A percentile compares a stretch with the other conserved stretches of the same genome.
Conservation (phyloP, 2,888 invertebrate species). For the Pycnomerus fuliginosus region DNA sequence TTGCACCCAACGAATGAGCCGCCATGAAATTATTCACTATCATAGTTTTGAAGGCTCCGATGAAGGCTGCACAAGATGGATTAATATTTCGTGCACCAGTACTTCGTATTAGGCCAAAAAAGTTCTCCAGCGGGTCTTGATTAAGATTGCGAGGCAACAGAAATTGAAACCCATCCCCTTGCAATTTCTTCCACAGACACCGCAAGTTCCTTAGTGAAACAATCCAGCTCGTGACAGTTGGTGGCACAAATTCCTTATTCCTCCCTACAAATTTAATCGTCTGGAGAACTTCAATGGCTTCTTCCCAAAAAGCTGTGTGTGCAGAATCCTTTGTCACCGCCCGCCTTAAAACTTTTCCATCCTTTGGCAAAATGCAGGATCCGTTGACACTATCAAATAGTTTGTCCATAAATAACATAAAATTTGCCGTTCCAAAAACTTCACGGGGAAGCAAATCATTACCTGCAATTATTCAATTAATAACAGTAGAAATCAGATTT, state of each 20-base stretch:
- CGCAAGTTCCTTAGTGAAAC: neutral
- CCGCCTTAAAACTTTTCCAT: constrained; percentile 10
- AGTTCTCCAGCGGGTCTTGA: constrained; percentile 15
- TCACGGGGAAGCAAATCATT: neutral
- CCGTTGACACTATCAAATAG: constrained; percentile 25
- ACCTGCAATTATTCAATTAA: neutral
- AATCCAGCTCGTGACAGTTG: constrained; percentile 3
- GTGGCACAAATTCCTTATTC: constrained; percentile 3
- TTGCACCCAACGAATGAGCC: constrained; percentile 9
- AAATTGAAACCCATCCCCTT: constrained; percentile 1
- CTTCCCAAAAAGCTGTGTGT: constrained; percentile 9
- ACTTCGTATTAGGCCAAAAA: constrained; percentile 12
- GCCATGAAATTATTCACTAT: constrained; percentile 15
- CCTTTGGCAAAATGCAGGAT: neutral
- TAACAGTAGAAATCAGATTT: neutral
- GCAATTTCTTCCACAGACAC: neutral
- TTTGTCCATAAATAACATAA: constrained; percentile 20
- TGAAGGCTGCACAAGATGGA: neutral
- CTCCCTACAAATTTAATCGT: neutral
- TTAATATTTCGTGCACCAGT: constrained; percentile 12
- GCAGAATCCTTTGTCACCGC: constrained; percentile 1
- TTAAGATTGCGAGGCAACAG: constrained; percentile 8
- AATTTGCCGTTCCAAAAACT: constrained; percentile 15
- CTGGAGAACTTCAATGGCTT: constrained; percentile 7
- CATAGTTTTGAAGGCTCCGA: constrained; percentile 11